Evolutionary conservation across 2,113 vertebrate species (phyloP), one percentile per base, ranked within the genome.

Genomic region (Columba livia): DNA sequence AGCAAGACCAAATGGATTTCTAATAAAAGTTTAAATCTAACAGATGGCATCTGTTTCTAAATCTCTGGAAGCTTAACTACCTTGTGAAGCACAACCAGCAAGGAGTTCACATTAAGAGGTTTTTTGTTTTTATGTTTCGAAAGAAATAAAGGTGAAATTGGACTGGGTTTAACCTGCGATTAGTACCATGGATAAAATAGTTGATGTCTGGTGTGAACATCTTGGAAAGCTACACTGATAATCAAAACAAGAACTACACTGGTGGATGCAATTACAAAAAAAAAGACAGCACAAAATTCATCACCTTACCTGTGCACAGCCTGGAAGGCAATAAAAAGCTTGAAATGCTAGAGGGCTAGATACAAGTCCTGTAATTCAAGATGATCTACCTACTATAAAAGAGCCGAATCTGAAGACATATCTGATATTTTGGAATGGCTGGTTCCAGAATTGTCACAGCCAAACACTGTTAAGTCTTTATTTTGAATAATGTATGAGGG

Each of bases 1-100:
- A 93, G 65, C 91, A 85, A 97, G 84, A 93, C 70, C 47, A 90
- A 95, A 96, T 89, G 86, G 84, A 95, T 94, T 93, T 95, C 79
- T 96, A 93, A 83, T 92, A 94, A 85, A 87, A 91, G 79, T 80
- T 87, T 70, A 93, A 95, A 67, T 78, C 92, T 73, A 91, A 70
- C 78, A 90, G 83, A 91, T 96, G 83, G 83, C 83, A 80, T 90
- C 57, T 82, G 2, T 85, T 96, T 95, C 56, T 86, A 70, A 70
- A 40, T 84, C 57, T 93, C 72, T 93, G 93, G 93, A 95, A 88
- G n/a, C 58, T 85, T 96, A 90, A 94, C 79, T 96, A 77, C 88
- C 66, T 94, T 94, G 79, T 92, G 88, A 94, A 89, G 82, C 75
- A 79, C 57, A 93, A 44, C 61, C 88, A 94, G 44, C 90, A 93